phyloP scores from a whole-genome alignment of 2,888 invertebrate genomes.

The Cephus pulcher region DNA sequence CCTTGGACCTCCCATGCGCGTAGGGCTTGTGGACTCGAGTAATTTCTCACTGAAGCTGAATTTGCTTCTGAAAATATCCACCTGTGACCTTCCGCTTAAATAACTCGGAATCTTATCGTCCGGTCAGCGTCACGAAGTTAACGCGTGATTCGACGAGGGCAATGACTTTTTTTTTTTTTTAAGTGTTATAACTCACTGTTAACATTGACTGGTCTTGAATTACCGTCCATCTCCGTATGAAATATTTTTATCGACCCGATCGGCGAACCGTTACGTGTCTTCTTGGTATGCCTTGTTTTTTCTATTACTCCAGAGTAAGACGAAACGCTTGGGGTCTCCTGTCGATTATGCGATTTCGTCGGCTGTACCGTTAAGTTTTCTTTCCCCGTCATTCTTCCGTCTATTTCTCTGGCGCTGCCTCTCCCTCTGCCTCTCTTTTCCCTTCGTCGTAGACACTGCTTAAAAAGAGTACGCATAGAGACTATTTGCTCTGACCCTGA shows the following conservation, averaged over 20 bases:
- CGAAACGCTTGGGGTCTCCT: neutral
- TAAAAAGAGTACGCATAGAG: constrained; percentile 11
- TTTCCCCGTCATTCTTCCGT: neutral
- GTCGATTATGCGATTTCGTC: neutral
- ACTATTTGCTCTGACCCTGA: constrained; percentile 22
- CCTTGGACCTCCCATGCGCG: neutral
- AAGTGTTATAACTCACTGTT: neutral
- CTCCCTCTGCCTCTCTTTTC: neutral
- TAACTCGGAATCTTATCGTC: constrained; percentile 3
- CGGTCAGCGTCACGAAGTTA: neutral
- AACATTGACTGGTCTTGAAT: neutral
- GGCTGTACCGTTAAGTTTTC: neutral
- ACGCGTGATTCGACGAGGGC: neutral
- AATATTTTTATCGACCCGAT: neutral
- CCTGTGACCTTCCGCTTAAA: constrained; percentile 3
- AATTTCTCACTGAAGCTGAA: neutral
- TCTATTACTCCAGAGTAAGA: neutral
- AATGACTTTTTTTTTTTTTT: neutral
- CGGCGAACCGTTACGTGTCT: neutral
- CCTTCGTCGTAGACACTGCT: constrained; percentile 1
- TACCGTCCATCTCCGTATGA: neutral
- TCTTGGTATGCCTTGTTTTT: neutral
- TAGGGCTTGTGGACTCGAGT: neutral
- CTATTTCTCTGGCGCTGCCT: constrained; percentile 5
- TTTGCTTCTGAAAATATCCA: constrained; percentile 3